Conservation (phyloP, 1,140 invertebrate species). For the Ceratitis capitata region DNA sequence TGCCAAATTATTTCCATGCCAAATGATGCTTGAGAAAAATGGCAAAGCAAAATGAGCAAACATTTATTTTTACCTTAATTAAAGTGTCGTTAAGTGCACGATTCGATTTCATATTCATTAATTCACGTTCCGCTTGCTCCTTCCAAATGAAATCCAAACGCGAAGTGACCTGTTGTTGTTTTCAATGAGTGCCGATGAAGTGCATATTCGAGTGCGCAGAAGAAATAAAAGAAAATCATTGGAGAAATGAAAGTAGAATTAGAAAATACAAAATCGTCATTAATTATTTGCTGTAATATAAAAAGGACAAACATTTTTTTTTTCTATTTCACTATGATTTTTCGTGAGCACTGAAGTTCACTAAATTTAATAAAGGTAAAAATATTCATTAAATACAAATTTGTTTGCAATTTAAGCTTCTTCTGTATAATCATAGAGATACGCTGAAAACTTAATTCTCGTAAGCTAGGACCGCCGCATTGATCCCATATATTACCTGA, state of each 20-base stretch:
- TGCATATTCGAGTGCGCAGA: not conserved
- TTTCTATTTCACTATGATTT: too few species aligned
- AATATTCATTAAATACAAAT: too few species aligned
- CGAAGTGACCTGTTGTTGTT: conserved; percentile 73
- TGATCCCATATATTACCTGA: too few species aligned
- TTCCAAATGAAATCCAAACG: conserved; percentile 96
- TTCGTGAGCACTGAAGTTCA: not conserved
- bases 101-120: conserved; percentile 83
- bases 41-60: not conserved
- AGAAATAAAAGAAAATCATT: not conserved
- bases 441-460: too few species aligned
- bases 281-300: not conserved
- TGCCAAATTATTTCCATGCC: not conserved
- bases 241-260: not conserved
- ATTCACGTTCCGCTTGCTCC: conserved; percentile 87
- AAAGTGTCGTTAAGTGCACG: conserved; percentile 64
- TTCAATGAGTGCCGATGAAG: not conserved
- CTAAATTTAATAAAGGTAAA: too few species aligned
- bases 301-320: not conserved
- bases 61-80: conserved; percentile 57
- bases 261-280: not conserved
- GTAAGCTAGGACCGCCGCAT: too few species aligned
- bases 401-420: too few species aligned
- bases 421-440: too few species aligned
- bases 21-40: not conserved